A percentile compares a stretch with the other conserved stretches of the same genome.
These are phyloP conservation scores for Lordiphosa clarofinis DNA, from an alignment of 1,140 invertebrate genomes.

Conservation along the genomic window DNA sequence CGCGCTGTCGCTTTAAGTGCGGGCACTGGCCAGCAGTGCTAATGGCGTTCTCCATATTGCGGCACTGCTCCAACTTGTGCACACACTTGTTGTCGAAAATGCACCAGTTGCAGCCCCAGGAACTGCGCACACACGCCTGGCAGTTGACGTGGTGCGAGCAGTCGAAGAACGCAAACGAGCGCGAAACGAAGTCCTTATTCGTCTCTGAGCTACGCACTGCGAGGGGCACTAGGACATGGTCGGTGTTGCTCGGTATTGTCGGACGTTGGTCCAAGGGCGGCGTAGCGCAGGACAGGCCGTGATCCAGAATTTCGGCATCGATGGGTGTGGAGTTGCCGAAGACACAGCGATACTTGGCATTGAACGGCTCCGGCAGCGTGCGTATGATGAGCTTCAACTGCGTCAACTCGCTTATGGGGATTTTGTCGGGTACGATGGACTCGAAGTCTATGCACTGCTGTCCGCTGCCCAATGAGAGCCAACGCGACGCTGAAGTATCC, in stretches of 20 bases:
- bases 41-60: constrained; percentile 87
- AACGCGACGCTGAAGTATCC: constrained; percentile 93
- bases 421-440: constrained; percentile 92
- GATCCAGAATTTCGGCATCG: constrained; percentile 89
- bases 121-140: constrained; percentile 90
- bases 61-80: constrained; percentile 90
- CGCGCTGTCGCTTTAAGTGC: constrained; percentile 84
- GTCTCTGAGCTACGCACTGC: constrained; percentile 91
- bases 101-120: constrained; percentile 98
- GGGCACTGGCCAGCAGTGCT: constrained; percentile 93
- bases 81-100: constrained; percentile 97
- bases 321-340: constrained; percentile 93
- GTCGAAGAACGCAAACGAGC: constrained; percentile 96
- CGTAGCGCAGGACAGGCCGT: constrained; percentile 91
- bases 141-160: constrained; percentile 93
- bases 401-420: constrained; percentile 91
- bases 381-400: constrained; percentile 93
- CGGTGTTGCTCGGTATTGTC: constrained; percentile 88
- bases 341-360: constrained; percentile 96
- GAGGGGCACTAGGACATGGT: constrained; percentile 95
- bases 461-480: constrained; percentile 94
- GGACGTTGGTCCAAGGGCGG: constrained; percentile 89
- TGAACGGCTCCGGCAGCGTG: constrained; percentile 92
- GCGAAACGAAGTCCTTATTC: constrained; percentile 96
- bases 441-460: constrained; percentile 98